Base-by-base conservation (phyloP, 2,113 vertebrate genomes). In the Spheniscus mendiculus region DNA sequence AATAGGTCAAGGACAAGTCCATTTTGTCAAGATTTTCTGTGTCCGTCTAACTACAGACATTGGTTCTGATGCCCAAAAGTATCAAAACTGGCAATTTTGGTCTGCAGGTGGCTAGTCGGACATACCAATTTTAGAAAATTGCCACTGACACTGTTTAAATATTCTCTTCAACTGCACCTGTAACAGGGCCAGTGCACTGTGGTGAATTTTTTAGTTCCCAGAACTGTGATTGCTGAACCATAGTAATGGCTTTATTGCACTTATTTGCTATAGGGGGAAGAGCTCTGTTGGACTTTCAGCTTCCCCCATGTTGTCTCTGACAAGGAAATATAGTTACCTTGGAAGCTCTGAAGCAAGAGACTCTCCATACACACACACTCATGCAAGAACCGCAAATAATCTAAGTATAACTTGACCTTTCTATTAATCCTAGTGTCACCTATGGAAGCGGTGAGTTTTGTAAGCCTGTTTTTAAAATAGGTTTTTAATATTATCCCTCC, bases 21-120 rank as follows among this genome's bases (percentile, higher is more conserved):
- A 44, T 91, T 96, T 96, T 96, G 96, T 95, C 88, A 90, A 93
- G 42, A 63, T 93, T 95, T 93, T 94, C 70, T 87, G 84, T 87
- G 89, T 96, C 95, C 29, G 3, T 87, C 92, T 52, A 58, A 96
- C 96, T 96, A 26, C 38, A 21, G 29, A 34, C 15, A 10, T 52
- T 5, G 74, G 70, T 74, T 93, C 42, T 82, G 29, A 42, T 59
- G 66, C 52, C 78, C 52, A 16, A 18, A 79, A 76, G 30, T 59
- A 80, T 44, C 53, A 80, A 53, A 91, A 71, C 34, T 53, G 56
- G 34, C 89, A 38, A 58, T 83, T 95, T 92, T 56, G 52, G 27
- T 74, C 55, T 80, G 52, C 40, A 59, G 40, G 36, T 6, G 3
- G 30, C 34, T 66, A 71, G 36, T 4, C 91, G 74, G 42, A 50